Evolutionary conservation across 2,113 vertebrate genomes (phyloP).

Genomic region (Myiozetetes cayanensis): DNA sequence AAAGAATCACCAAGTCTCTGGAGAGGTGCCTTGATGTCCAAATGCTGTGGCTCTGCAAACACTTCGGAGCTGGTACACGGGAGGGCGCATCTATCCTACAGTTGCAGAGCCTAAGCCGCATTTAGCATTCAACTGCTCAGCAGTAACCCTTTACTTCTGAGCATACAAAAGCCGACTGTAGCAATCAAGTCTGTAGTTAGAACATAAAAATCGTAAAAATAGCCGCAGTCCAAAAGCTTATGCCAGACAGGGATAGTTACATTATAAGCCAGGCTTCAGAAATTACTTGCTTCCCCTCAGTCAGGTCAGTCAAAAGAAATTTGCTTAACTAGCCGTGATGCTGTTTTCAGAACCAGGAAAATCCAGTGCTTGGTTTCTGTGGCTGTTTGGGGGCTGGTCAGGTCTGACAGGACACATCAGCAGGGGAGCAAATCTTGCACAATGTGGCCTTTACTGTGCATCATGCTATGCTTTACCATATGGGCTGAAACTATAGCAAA

Average conservation of each 20-base stretch:
- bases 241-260: not conserved
- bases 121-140: not conserved
- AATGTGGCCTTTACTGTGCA: not conserved
- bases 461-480: not conserved
- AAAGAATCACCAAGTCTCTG: not conserved
- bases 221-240: not conserved
- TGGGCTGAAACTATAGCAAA: not conserved
- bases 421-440: not conserved
- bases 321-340: not conserved
- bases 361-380: not conserved
- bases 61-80: conserved; percentile 10
- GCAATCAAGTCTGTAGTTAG: not conserved
- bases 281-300: not conserved
- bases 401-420: not conserved
- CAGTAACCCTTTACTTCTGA: not conserved
- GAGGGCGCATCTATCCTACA: conserved; percentile 39
- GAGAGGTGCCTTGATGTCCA: not conserved
- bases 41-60: not conserved
- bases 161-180: not conserved
- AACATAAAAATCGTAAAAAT: not conserved
- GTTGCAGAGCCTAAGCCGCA: not conserved
- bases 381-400: not conserved
- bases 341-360: not conserved
- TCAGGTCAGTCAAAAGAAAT: not conserved
- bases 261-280: not conserved